Conservation (phyloP, 2,888 invertebrate genomes). For the Halictus quadricinctus region DNA sequence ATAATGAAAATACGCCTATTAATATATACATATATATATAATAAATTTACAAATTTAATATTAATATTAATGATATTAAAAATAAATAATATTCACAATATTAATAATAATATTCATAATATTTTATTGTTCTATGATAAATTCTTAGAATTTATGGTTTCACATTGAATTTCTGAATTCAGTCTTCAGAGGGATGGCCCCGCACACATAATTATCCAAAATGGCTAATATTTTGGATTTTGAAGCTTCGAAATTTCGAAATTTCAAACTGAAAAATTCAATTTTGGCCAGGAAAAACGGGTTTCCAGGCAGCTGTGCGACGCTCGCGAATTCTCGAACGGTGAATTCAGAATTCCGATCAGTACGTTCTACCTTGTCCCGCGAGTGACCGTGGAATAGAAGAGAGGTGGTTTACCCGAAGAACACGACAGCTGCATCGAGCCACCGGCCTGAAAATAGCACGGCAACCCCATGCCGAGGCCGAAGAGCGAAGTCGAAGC, state of each 20-base stretch:
- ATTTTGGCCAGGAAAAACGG: not conserved
- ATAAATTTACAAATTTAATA: no score
- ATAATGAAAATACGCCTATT: no score
- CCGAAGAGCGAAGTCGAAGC: constrained; percentile 62
- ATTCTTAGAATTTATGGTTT: no score
- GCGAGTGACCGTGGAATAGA: constrained; percentile 76
- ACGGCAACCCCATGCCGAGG: constrained; percentile 78
- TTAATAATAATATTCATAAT: no score
- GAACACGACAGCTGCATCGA: constrained; percentile 78
- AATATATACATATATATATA: no score
- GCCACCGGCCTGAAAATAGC: constrained; percentile 73
- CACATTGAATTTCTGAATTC: no score
- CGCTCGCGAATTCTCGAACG: constrained; percentile 22
- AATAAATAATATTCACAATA: no score
- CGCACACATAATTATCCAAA: no score
- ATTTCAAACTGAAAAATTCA: not conserved
- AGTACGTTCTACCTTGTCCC: constrained; percentile 64
- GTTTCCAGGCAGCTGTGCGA: constrained; percentile 4
- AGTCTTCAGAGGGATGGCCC: no score
- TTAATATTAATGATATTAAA: no score
- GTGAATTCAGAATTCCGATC: constrained; percentile 59
- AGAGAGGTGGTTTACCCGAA: constrained; percentile 78
- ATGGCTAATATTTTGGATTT: no score
- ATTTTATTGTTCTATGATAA: no score
- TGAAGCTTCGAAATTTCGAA: not conserved